Base-by-base conservation (phyloP, 2,797 vertebrate species). In the Emys orbicularis region DNA sequence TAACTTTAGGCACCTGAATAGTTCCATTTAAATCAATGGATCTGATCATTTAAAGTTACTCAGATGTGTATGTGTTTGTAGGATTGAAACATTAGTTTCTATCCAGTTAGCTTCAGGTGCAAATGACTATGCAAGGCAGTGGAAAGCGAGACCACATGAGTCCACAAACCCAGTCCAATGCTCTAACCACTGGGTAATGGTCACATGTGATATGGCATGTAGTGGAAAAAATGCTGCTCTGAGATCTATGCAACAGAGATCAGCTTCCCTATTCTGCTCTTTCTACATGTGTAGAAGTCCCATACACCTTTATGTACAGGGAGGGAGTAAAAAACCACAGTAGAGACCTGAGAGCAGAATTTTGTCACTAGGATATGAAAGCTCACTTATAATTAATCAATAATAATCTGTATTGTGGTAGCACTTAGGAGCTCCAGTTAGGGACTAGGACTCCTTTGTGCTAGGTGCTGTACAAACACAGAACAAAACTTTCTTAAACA, bases 401-500 rank as follows among this genome's bases (percentile, higher is more conserved):
- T n/a, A 34, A 61, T 61, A 34, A 65, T 65, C 34, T 65, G 61
- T 65, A 65, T n/a, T 8, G 15, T 34, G 19, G 61, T 19, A n/a
- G 61, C 61, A n/a, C 34, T 65, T n/a, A 65, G 61, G 16, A n/a
- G 34, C 34, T 18, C 16, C 34, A 65, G 7, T n/a, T n/a, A n/a
- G 61, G 61, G 61, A 65, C 13, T 65, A n/a, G 34, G 34, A 34
- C 4, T 34, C 61, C 25, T 4, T 27, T 37, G 84, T 83, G 93
- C 21, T 59, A 47, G 79, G 86, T 79, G 90, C 6, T 0, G 0
- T 27, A 59, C 0, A 0, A 90, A 56, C 74, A 59, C 34, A 65
- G 61, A 65, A 65, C 34, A n/a, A 65, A 59, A 65, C 8, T 10
- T 10, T 65, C 87, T 82, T 1, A 61, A 57, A 50, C n/a, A 34